Evolutionary conservation across 2,797 vertebrate species (phyloP).

Genomic region (Chloroceryle inda): DNA sequence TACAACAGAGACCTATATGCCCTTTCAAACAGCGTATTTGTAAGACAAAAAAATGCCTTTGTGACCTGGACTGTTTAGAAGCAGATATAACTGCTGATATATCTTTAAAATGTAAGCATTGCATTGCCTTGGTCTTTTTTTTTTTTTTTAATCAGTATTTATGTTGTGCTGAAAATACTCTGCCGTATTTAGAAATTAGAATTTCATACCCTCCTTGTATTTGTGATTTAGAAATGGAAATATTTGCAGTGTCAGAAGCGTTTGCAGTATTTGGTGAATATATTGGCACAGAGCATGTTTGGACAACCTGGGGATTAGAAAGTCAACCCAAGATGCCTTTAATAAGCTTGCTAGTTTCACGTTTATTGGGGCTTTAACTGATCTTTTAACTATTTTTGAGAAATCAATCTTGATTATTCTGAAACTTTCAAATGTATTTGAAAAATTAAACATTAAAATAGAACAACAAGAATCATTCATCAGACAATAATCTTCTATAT

Average conservation of each 20-base stretch:
- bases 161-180: neutral
- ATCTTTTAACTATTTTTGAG: neutral
- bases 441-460: neutral
- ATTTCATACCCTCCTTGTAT: neutral
- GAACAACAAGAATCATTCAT: neutral
- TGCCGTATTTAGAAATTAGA: neutral
- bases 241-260: neutral
- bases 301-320: neutral
- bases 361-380: neutral
- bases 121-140: neutral
- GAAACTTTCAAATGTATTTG: neutral
- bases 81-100: neutral
- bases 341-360: neutral
- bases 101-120: neutral
- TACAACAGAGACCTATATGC: neutral
- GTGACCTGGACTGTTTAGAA: neutral
- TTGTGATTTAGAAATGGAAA: neutral
- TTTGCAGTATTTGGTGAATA: slow-evolving; percentile 10
- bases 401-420: neutral
- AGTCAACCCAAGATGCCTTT: neutral
- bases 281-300: neutral
- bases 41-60: neutral
- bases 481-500: neutral
- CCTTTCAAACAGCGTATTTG: neutral
- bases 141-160: neutral